Evolutionary conservation across 1,140 invertebrate species (phyloP), one percentile per base, ranked within the genome.

Genomic region (Drosophila jambulina): DNA sequence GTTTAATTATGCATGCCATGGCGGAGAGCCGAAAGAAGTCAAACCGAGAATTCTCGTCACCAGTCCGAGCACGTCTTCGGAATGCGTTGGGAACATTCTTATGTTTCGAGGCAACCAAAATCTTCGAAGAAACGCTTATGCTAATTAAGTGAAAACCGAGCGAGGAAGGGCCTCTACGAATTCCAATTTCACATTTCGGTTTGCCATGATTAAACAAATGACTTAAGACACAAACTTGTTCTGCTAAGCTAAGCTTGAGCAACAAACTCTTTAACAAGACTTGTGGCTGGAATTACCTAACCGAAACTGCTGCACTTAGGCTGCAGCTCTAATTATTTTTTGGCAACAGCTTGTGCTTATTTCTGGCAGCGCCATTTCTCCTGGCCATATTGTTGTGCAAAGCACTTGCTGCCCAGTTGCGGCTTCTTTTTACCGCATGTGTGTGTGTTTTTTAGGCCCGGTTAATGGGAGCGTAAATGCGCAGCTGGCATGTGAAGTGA

Each of bases 401-500:
- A 85, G 51, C 79, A 87, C 80, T 83, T 88, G 76, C 63, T 88
- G 71, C 48, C 70, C 80, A 69, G 38, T 64, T 72, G 40, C 51
- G 54, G 56, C 53, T 51, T 43, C 53, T 51, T 78, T 19, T 36
- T 49, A 21, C 27, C 77, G 57, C 58, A 49, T 10, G 4, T 42
- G 40, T 79, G 59, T 79, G 40, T 70, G 63, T 78, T 84, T 68
- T 84, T 87, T 84, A 78, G 77, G 74, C 63, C 68, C 82, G 81
- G 84, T 80, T 87, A 87, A 87, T 87, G 84, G 84, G 84, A 87
- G 84, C 84, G 84, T 87, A 87, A 87, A 88, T 87, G 84, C 84
- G 77, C 84, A 87, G 74, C 84, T 88, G 80, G 84, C 85, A 80
- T 87, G 85, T 70, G 77, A 88, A 84, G 85, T 78, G 78, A 74